Evolutionary conservation across 2,113 vertebrate species (phyloP), one percentile per base, ranked within the genome.

Genomic region (Caloenas nicobarica): DNA sequence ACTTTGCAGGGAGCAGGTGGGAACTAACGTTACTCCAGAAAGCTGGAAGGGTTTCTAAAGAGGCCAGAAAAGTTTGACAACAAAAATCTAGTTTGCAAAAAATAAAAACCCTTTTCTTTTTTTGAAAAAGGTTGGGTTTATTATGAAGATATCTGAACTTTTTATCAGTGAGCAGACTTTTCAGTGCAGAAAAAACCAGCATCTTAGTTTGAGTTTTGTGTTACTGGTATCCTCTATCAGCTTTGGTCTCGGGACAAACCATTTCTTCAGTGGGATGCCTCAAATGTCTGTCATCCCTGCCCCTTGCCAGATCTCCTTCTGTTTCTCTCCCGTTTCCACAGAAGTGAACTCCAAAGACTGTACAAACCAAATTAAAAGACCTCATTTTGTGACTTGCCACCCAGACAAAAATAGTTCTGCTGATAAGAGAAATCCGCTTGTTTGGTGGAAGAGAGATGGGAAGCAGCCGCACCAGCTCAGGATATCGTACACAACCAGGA

Each of bases 371-470:
- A 82, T 61, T 48, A 77, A 51, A 95, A 83, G 26, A 54, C 40
- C 31, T 73, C 33, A 51, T 60, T 91, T 83, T 81, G 17, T 46
- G 73, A 70, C 54, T 87, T 79, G 19, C 58, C 50, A 91, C 36
- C 50, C 81, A 81, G 77, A 71, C 51, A 86, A 70, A 88, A 89
- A 69, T 77, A 88, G 42, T 91, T 93, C 81, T 91, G 90, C 85
- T 96, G 94, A 88, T 89, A 66, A 83, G 88, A 79, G 71, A 91
- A 89, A 92, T 86, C 36, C 2, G 1, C 51, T 94, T 85, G 36
- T 91, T 80, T 91, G 38, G 42, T 91, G 56, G 34, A 80, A 88
- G 68, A 76, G 69, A 77, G 79, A 69, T 0, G 0, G 81, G 86
- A 91, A 89, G 60, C 34, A 62, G 71, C 71, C 13, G 0, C 83